Conservation (phyloP, 2,113 vertebrate species). For the Daphoenositta chrysoptera region DNA sequence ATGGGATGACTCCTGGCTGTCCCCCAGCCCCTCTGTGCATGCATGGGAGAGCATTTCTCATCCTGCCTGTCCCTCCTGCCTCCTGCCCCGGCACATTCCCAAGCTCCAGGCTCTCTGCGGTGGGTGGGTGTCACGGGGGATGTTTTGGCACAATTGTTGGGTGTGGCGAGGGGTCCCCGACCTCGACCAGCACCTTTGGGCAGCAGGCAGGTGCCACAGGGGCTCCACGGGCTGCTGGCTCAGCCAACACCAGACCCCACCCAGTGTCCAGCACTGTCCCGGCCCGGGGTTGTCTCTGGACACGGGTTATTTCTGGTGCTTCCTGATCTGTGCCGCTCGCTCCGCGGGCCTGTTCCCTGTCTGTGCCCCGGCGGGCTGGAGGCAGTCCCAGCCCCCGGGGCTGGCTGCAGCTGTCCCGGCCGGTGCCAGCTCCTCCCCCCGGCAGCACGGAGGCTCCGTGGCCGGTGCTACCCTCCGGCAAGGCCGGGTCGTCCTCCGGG, state of each 20-base stretch:
- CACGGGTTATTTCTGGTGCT: not conserved
- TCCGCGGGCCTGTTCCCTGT: accelerated
- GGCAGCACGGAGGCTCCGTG: not conserved
- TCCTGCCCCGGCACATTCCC: not conserved
- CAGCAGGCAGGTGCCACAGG: accelerated
- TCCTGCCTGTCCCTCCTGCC: not conserved
- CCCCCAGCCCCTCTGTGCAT: not conserved
- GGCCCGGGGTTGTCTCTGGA: accelerated
- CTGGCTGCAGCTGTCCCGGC: not conserved
- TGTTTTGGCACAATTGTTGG: accelerated
- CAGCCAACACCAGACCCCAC: accelerated
- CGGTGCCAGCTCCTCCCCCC: slow-evolving; percentile 17
- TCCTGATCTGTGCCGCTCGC: not conserved
- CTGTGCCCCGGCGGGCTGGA: not conserved
- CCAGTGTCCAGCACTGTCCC: not conserved
- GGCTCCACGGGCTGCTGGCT: not conserved
- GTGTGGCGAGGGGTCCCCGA: accelerated
- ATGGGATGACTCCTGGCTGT: not conserved
- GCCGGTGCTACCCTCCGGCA: accelerated
- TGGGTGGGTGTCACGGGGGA: not conserved
- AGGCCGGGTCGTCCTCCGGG: not conserved
- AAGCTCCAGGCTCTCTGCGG: accelerated
- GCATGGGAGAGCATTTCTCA: not conserved
- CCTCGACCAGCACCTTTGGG: not conserved
- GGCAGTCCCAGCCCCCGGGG: not conserved